Conservation (phyloP, 2,888 invertebrate genomes). For the Ochropacha duplaris region DNA sequence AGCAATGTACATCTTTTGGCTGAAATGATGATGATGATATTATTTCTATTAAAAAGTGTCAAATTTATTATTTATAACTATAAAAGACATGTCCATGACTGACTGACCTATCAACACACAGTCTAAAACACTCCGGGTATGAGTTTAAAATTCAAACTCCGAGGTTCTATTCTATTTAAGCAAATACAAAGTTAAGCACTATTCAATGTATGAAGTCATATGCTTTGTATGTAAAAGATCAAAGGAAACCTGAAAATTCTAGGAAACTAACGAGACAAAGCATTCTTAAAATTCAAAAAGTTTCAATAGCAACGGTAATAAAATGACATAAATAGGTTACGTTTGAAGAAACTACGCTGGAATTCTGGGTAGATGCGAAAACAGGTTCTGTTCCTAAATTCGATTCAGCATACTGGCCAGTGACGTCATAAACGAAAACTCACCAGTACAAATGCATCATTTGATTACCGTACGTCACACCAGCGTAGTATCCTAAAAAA, state of each 20-base stretch:
- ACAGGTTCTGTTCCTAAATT: background rate
- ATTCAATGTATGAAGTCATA: background rate
- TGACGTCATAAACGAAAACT: too few relatives aligned
- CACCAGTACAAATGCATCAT: too few relatives aligned
- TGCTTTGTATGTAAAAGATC: background rate
- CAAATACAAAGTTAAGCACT: background rate
- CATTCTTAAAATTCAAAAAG: constrained; percentile 6
- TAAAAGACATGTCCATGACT: too few relatives aligned
- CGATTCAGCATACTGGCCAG: too few relatives aligned
- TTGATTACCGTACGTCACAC: too few relatives aligned
- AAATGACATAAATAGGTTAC: background rate
- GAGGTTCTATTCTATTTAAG: background rate
- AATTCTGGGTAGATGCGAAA: background rate
- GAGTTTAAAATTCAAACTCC: background rate
- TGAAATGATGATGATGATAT: too few relatives aligned
- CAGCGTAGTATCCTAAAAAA: too few relatives aligned
- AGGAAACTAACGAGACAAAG: background rate
- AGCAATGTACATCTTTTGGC: too few relatives aligned
- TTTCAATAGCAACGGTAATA: constrained; percentile 6
- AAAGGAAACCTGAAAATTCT: background rate
- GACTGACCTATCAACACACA: too few relatives aligned
- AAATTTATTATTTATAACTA: too few relatives aligned
- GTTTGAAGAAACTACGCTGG: background rate
- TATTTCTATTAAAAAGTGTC: too few relatives aligned
- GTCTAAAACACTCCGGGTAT: too few relatives aligned